Evolutionary conservation across 2,797 vertebrate genomes (phyloP).

Genomic region (Pipistrellus pygmaeus): DNA sequence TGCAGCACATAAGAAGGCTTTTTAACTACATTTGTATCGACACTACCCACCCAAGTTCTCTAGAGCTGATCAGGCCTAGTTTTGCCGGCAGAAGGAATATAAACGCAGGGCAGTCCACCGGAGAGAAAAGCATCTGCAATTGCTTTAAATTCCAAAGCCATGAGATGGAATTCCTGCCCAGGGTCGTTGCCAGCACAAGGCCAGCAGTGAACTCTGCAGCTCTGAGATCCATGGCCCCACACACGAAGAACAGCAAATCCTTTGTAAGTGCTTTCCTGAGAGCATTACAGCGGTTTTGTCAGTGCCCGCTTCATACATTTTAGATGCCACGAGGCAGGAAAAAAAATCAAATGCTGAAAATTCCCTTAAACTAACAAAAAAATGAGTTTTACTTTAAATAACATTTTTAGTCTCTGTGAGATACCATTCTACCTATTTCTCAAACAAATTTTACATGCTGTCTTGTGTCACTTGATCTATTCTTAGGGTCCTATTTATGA

Average conservation of each 20-base stretch:
- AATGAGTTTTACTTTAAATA: slow-evolving; percentile 22
- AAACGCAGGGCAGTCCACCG: neutral
- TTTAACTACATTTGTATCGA: neutral
- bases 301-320: neutral
- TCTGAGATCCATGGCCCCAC: neutral
- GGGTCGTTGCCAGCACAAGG: neutral
- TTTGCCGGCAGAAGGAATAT: neutral
- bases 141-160: slow-evolving; percentile 76
- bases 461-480: neutral
- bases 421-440: neutral
- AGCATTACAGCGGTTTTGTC: slow-evolving; percentile 4
- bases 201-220: neutral
- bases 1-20: neutral
- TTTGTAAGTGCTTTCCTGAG: slow-evolving; percentile 27
- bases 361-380: slow-evolving; percentile 40
- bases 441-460: neutral
- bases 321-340: neutral
- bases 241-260: slow-evolving; percentile 36
- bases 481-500: slow-evolving; percentile 12
- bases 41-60: neutral
- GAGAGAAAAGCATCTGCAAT: slow-evolving; percentile 59
- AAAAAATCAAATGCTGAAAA: slow-evolving; percentile 25
- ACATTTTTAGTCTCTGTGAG: neutral
- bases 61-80: neutral
- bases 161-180: slow-evolving; percentile 50